phyloP scores from a whole-genome alignment of 2,888 invertebrate genomes.

The Hydroisotoma schaefferi region DNA sequence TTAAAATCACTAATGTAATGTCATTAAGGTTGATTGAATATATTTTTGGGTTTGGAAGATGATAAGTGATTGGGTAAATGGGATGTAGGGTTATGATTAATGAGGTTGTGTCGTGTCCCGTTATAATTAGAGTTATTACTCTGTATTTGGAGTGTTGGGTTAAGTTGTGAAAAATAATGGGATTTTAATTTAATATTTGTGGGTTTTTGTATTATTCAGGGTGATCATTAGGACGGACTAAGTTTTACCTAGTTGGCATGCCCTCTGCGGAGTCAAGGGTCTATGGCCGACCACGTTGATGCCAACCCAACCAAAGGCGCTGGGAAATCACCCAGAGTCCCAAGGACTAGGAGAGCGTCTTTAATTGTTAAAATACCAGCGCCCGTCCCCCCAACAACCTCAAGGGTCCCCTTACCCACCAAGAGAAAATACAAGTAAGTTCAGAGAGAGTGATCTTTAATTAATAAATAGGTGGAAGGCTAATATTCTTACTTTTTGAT shows the following conservation, averaged over 20 bases:
- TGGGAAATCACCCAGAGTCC: slow-evolving; percentile 51
- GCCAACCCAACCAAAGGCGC: slow-evolving; percentile 49
- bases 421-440: slow-evolving; percentile 36
- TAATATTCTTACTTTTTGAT: neutral
- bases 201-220: neutral
- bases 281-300: slow-evolving; percentile 50
- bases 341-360: slow-evolving; percentile 44
- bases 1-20: too few species aligned
- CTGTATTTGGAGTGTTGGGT: neutral
- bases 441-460: too few species aligned
- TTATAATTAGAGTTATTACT: neutral
- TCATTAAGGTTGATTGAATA: too few species aligned
- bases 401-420: slow-evolving; percentile 28
- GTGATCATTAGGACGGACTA: slow-evolving; percentile 1
- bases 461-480: too few species aligned
- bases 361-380: neutral
- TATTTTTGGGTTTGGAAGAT: neutral
- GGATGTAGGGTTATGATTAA: neutral
- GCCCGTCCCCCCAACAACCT: slow-evolving; percentile 23
- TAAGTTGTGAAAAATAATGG: neutral
- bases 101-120: neutral
- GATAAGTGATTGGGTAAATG: neutral
- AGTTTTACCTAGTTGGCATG: slow-evolving; percentile 47
- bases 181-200: neutral
- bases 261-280: slow-evolving; percentile 55